A percentile compares a stretch with the other conserved stretches of the same genome.
These are phyloP conservation scores for Spheniscus humboldti DNA, from an alignment of 2,797 vertebrate genomes.

Conservation along the genomic window DNA sequence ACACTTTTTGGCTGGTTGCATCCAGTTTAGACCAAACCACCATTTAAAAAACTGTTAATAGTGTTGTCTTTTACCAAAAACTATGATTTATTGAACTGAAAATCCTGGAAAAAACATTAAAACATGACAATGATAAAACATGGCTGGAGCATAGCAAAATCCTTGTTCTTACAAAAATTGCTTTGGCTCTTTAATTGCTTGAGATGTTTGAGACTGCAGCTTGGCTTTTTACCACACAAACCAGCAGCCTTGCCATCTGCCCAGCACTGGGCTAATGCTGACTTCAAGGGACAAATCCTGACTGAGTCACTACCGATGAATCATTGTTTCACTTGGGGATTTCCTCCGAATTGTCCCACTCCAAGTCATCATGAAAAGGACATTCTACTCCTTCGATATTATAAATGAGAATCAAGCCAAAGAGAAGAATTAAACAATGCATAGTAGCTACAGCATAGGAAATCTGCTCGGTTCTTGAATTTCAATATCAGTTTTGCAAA, in stretches of 20 bases:
- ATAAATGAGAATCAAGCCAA: background rate
- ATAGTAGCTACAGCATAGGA: background rate
- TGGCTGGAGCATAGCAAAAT: background rate
- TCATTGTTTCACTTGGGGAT: conserved; percentile 1
- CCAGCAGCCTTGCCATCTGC: background rate
- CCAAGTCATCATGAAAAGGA: background rate
- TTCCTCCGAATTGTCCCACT: conserved; percentile 11
- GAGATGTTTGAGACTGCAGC: background rate
- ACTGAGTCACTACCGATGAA: background rate
- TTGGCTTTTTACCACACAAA: background rate
- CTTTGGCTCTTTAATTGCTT: background rate
- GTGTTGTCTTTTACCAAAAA: background rate
- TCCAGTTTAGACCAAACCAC: background rate
- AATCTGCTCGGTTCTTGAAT: background rate
- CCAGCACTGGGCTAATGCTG: background rate
- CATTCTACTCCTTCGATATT: background rate
- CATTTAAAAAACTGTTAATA: background rate
- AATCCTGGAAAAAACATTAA: background rate
- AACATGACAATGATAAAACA: background rate
- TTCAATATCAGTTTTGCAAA: background rate
- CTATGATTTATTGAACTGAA: background rate
- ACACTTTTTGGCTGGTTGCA: background rate
- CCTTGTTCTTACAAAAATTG: background rate
- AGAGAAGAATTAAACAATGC: background rate
- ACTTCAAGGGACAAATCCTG: background rate